A percentile compares a stretch with the other conserved stretches of the same genome.
Evolutionary conservation across 2,888 invertebrate genomes (phyloP).

Genomic region (Crioceris asparagi): DNA sequence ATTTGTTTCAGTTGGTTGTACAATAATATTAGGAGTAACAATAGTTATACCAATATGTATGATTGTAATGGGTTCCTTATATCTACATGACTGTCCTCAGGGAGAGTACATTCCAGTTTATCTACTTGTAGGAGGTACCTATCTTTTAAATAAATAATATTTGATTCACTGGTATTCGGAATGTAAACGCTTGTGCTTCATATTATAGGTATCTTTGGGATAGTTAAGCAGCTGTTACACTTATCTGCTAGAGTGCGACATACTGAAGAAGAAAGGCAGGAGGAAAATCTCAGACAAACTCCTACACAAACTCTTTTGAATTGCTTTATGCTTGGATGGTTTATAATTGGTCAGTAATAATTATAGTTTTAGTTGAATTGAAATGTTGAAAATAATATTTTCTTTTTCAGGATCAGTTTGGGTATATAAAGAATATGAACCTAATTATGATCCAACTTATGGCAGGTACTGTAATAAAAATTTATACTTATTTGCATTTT

Average conservation of each 20-base stretch:
- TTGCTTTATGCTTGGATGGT: constrained; percentile 58
- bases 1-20: constrained; percentile 47
- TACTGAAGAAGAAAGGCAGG: constrained; percentile 43
- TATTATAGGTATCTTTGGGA: constrained; percentile 46
- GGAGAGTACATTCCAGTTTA: constrained; percentile 59
- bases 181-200: too few species aligned
- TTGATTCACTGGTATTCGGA: too few species aligned
- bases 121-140: constrained; percentile 50
- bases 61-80: constrained; percentile 55
- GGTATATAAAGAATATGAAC: constrained; percentile 56
- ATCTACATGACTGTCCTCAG: constrained; percentile 53
- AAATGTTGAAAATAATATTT: neutral
- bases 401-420: constrained; percentile 43
- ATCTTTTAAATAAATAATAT: constrained; percentile 3
- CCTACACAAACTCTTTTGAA: constrained; percentile 47
- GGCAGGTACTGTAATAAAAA: constrained; percentile 53
- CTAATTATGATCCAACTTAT: constrained; percentile 42
- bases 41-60: constrained; percentile 56
- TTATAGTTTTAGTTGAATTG: neutral
- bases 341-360: constrained; percentile 48
- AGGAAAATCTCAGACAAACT: constrained; percentile 43
- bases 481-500: constrained; percentile 59
- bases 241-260: constrained; percentile 45
- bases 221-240: constrained; percentile 50
- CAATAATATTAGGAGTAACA: constrained; percentile 50